These are phyloP conservation scores for Hippasteria phrygiana DNA, from an alignment of 53 echinoderm and acorn worm genomes.

Conservation along the genomic window DNA sequence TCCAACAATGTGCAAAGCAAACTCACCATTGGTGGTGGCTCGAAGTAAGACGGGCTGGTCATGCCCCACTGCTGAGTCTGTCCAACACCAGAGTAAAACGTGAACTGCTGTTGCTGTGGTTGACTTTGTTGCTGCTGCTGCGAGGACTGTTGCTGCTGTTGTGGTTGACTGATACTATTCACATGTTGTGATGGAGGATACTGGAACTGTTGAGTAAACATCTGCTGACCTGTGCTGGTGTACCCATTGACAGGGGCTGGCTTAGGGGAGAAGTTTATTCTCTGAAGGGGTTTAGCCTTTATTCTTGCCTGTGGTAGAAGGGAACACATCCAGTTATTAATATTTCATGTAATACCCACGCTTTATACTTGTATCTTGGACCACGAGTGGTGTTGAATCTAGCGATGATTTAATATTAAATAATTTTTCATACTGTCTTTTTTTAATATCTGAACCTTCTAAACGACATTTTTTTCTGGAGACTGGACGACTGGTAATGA, in stretches of 20 bases:
- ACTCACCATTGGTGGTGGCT: constrained; percentile 80
- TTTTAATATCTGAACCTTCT: too few species aligned
- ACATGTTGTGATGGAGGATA: constrained; percentile 66
- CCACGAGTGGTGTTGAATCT: too few species aligned
- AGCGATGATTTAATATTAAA: too few species aligned
- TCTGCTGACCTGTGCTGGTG: constrained; percentile 61
- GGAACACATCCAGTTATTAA: background rate
- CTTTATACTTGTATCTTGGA: too few species aligned
- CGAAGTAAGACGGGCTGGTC: constrained; percentile 81
- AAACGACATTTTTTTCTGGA: too few species aligned
- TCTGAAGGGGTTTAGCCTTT: constrained; percentile 98
- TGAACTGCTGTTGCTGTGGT: constrained; percentile 78
- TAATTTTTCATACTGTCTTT: too few species aligned
- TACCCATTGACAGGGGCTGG: constrained; percentile 76
- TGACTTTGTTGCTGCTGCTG: constrained; percentile 43
- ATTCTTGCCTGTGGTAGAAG: constrained; percentile 83
- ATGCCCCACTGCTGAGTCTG: constrained; percentile 84
- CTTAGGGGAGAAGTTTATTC: constrained; percentile 85
- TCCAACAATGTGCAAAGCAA: background rate
- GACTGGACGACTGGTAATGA: too few species aligned
- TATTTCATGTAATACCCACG: background rate
- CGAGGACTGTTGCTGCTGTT: constrained; percentile 29
- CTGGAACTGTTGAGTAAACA: constrained; percentile 76
- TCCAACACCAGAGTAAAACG: constrained; percentile 80
- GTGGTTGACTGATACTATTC: constrained; percentile 57